Base-by-base conservation (phyloP, 2,888 invertebrate genomes). In the Idaea biselata region DNA sequence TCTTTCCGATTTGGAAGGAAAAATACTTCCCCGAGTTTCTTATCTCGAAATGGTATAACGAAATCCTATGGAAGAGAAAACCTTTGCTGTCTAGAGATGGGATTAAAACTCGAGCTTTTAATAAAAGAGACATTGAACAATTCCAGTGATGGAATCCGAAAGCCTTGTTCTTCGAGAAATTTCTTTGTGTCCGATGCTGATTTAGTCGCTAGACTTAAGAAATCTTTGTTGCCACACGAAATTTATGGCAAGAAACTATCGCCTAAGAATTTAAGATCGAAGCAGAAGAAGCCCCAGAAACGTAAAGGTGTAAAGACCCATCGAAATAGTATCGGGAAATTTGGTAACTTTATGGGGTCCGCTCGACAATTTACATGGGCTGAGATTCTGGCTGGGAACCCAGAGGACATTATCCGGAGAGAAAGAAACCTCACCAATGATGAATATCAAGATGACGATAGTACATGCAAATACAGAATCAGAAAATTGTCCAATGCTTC, bases 311-410 rank as follows among this genome's bases (percentile, higher is more conserved):
- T 91, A 6, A 88, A 84, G 67, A 82, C 87, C 32, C 87, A 88
- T 60, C 82, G 88, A 54, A 92, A 89, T 69, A 90, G 88, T 61
- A 90, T 91, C 32, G 93, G 93, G 0, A 93, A 92, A 71, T 93
- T 93, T 64, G 93, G 93, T 0, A 92, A 93, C 69, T 90, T 93
- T 60, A 89, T 93, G 89, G 93, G 93, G 6, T 93, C 93, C 0
- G 90, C 90, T 0, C 86, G 89, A 60, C 93, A 94, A 72, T 94
- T 95, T 79, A 94, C 94, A 69, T 95, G 95, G 95, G 95, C 95
- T 0, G 94, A 94, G 76, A 94, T 95, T 59, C 80, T 95, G 58
- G 93, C 94, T 61, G 93, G 93, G 56, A 94, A 95, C 77, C 95
- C 95, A 0, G 95, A 95, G 77, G 87, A 93, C 72, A 93, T 95